Conservation (phyloP, 2,797 vertebrate genomes). For the Bradypodion ventrale region DNA sequence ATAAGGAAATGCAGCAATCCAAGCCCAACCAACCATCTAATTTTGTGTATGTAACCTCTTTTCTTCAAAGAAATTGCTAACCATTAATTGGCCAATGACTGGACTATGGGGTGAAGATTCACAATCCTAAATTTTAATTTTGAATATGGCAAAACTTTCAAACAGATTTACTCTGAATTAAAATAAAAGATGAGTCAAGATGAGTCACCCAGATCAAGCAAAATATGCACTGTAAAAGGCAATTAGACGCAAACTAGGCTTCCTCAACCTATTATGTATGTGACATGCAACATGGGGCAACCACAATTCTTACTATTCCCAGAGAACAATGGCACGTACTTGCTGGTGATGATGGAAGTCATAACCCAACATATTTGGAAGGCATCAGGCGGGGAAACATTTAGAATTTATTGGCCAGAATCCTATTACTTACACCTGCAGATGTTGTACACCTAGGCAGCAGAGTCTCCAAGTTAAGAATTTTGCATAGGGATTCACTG, state of each 20-base stretch:
- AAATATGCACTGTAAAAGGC: not conserved
- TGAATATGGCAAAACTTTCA: not conserved
- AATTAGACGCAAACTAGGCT: too few relatives aligned
- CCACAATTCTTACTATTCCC: not conserved
- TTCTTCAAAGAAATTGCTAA: not conserved
- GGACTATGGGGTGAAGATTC: not conserved
- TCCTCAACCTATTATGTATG: not conserved
- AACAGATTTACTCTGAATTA: not conserved
- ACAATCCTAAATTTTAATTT: not conserved
- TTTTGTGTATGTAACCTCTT: not conserved
- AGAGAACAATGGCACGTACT: not conserved
- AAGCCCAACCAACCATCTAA: not conserved
- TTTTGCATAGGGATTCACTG: too few relatives aligned
- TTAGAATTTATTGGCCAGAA: too few relatives aligned
- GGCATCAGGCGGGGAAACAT: too few relatives aligned
- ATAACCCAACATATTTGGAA: too few relatives aligned
- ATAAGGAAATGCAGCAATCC: not conserved
- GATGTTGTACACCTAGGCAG: too few relatives aligned
- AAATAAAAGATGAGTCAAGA: not conserved
- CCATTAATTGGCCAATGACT: too few relatives aligned
- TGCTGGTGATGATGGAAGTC: not conserved
- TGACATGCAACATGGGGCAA: not conserved
- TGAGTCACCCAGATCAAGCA: not conserved
- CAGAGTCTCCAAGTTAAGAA: too few relatives aligned
- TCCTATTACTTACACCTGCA: too few relatives aligned